Percentiles rank a stretch among this genome's conserved stretches.
These are phyloP conservation scores for Gymnorhina tibicen DNA, from an alignment of 2,113 vertebrate species.

Conservation along the genomic window DNA sequence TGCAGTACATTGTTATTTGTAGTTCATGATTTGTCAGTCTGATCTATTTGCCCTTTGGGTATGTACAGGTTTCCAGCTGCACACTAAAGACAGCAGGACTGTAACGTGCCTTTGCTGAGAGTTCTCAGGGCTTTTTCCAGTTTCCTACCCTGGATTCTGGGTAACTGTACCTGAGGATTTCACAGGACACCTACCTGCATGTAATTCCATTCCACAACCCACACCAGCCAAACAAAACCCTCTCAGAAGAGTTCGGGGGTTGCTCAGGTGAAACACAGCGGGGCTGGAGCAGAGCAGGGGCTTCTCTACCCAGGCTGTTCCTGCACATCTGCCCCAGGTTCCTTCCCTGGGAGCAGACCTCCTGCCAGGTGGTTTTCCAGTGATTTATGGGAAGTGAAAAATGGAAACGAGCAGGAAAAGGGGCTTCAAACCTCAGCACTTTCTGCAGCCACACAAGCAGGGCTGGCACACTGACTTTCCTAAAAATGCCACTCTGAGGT, in stretches of 20 bases:
- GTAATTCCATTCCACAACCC: background rate
- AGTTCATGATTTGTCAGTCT: background rate
- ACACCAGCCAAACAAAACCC: too few relatives aligned
- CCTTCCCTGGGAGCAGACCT: background rate
- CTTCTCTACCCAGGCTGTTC: background rate
- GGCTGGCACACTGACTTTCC: background rate
- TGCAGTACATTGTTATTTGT: background rate
- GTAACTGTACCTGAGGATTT: background rate
- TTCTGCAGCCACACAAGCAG: background rate
- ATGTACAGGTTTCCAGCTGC: background rate
- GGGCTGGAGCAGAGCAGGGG: background rate
- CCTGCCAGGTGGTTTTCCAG: background rate
- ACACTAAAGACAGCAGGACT: background rate
- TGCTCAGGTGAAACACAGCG: background rate
- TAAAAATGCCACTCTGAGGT: background rate
- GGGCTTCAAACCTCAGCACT: background rate
- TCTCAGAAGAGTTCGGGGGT: background rate
- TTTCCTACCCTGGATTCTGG: background rate
- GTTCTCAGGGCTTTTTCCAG: background rate
- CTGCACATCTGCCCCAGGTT: background rate
- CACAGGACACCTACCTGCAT: background rate
- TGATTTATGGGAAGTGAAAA: background rate
- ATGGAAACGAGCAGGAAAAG: background rate
- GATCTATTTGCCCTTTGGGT: background rate
- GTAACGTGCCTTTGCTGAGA: background rate